A percentile compares a stretch with the other conserved stretches of the same genome.
phyloP scores from a whole-genome alignment of 1,140 invertebrate genomes.

The Whitmania pigra region DNA sequence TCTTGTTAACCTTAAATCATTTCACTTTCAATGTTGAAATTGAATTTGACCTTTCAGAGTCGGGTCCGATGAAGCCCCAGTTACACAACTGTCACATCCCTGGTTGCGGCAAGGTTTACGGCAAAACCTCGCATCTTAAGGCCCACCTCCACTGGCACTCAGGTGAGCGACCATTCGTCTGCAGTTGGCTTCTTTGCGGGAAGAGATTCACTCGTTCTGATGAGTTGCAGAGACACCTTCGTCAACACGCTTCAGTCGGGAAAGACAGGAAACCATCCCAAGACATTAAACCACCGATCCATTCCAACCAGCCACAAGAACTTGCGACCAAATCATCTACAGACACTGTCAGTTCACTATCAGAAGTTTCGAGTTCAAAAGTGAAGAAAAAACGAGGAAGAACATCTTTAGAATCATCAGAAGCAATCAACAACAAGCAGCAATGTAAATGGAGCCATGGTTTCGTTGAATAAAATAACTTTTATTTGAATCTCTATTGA shows the following conservation, averaged over 20 bases:
- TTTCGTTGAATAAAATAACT: too few relatives aligned
- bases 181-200: slow-evolving; percentile 75
- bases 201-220: slow-evolving; percentile 81
- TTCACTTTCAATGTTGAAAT: slow-evolving; percentile 52
- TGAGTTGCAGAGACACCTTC: slow-evolving; percentile 72
- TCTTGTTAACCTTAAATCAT: slow-evolving; percentile 76
- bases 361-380: too few relatives aligned
- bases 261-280: slow-evolving; percentile 49
- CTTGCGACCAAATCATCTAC: too few relatives aligned
- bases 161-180: slow-evolving; percentile 46
- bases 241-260: slow-evolving; percentile 66
- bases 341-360: too few relatives aligned
- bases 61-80: slow-evolving; percentile 23
- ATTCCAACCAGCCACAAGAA: too few relatives aligned
- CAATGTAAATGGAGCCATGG: too few relatives aligned
- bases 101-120: slow-evolving; percentile 91
- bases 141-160: slow-evolving; percentile 58
- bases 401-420: too few relatives aligned
- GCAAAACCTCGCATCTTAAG: slow-evolving; percentile 86
- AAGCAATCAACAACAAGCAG: too few relatives aligned
- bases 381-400: too few relatives aligned
- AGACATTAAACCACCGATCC: background rate
- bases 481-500: too few relatives aligned
- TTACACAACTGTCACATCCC: slow-evolving; percentile 90
- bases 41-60: too few relatives aligned